Conservation (phyloP, 1,140 invertebrate species). For the Phocides pigmalion region DNA sequence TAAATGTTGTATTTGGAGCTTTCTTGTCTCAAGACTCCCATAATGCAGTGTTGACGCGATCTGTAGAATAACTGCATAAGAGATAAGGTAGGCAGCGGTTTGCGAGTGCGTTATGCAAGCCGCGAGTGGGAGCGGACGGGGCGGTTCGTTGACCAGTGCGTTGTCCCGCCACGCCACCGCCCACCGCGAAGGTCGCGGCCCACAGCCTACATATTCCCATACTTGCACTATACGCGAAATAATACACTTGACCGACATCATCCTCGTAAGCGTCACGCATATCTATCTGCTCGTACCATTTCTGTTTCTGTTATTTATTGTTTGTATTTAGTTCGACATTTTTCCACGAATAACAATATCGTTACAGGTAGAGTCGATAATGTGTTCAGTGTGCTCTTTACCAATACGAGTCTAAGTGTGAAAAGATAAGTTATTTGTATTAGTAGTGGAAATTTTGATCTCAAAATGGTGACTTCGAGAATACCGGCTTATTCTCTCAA, state of each 20-base stretch:
- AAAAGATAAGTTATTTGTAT: conserved; percentile 58
- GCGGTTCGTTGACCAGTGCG: conserved; percentile 79
- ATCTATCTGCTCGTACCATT: not conserved
- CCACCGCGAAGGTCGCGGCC: conserved; percentile 77
- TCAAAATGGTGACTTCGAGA: conserved; percentile 84
- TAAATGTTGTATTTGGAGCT: conserved; percentile 43
- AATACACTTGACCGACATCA: conserved; percentile 36
- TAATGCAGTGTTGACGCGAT: conserved; percentile 43
- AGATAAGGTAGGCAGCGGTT: conserved; percentile 61
- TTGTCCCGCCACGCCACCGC: conserved; percentile 69
- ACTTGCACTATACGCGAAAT: conserved; percentile 43
- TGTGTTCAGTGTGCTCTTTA: conserved; percentile 76
- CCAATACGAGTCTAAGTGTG: conserved; percentile 65
- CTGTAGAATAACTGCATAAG: conserved; percentile 59
- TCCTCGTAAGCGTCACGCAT: conserved; percentile 14
- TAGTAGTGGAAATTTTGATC: conserved; percentile 76
- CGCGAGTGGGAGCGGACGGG: conserved; percentile 54
- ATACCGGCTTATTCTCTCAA: conserved; percentile 84
- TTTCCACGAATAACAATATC: conserved; percentile 43
- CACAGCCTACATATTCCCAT: conserved; percentile 50
- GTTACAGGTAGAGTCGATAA: conserved; percentile 78
- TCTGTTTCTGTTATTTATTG: conserved; percentile 16
- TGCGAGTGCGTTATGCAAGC: conserved; percentile 75
- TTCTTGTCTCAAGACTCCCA: conserved; percentile 37
- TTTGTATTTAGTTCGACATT: conserved; percentile 52